These are phyloP conservation scores for Gymnoscopelus braueri DNA, from an alignment of 2,797 vertebrate species.

Conservation along the genomic window DNA sequence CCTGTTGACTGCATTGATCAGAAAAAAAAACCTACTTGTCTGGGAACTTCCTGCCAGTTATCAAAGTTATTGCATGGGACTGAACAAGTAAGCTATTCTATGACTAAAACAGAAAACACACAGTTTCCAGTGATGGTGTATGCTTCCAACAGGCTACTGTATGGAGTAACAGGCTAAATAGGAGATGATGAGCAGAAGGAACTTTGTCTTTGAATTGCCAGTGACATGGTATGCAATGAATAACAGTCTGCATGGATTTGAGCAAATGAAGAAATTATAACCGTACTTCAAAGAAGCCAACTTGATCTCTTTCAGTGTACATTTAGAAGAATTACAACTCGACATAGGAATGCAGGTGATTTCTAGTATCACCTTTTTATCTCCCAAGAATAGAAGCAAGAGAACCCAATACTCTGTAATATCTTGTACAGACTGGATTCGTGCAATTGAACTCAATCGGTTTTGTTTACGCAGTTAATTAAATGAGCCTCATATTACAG, in stretches of 20 bases:
- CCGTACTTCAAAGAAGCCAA: neutral
- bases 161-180: neutral
- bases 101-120: neutral
- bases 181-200: neutral
- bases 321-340: neutral
- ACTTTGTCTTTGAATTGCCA: neutral
- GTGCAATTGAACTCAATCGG: no score
- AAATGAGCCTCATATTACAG: no score
- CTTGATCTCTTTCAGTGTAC: neutral
- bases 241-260: neutral
- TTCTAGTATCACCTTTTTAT: neutral
- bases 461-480: no score
- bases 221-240: neutral
- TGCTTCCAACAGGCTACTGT: neutral
- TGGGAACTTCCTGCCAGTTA: neutral
- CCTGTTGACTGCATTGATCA: neutral
- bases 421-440: no score
- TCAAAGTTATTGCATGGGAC: conserved; percentile 3
- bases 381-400: no score
- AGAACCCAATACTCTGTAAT: no score
- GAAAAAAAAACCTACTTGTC: neutral
- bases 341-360: neutral
- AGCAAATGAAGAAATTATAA: neutral
- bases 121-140: neutral
- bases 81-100: neutral